A percentile compares a stretch with the other conserved stretches of the same genome.
These are phyloP conservation scores for Phoebastria nigripes DNA, from an alignment of 2,797 vertebrate genomes.

Conservation along the genomic window DNA sequence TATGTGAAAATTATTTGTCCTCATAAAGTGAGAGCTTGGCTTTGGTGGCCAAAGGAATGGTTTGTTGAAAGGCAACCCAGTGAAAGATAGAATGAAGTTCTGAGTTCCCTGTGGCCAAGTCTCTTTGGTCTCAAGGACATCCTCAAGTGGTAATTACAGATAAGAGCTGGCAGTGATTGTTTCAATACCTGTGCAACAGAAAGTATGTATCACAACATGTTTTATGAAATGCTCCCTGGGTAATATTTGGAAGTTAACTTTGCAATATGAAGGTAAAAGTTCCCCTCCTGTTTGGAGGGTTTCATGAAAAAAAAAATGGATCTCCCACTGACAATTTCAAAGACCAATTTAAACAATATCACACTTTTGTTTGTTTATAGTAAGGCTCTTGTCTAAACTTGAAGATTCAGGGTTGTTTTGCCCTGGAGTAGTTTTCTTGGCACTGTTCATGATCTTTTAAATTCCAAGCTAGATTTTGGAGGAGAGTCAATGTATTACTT, in stretches of 20 bases:
- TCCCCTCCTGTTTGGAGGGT: not conserved
- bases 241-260: not conserved
- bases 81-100: not conserved
- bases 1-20: not conserved
- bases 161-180: not conserved
- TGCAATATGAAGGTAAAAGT: conserved; percentile 15
- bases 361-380: conserved; percentile 60
- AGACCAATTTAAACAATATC: conserved; percentile 56
- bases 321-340: conserved; percentile 60
- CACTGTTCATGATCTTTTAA: conserved; percentile 38
- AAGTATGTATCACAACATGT: not conserved
- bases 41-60: not conserved
- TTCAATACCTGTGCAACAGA: not conserved
- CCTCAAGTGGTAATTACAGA: not conserved
- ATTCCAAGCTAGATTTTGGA: conserved; percentile 60
- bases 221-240: not conserved
- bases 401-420: conserved; percentile 55
- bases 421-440: conserved; percentile 62
- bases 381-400: conserved; percentile 64
- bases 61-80: not conserved
- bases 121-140: not conserved
- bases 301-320: not conserved
- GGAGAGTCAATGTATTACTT: conserved; percentile 57
- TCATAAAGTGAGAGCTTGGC: not conserved
- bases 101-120: not conserved